phyloP scores from a whole-genome alignment of 2,113 vertebrate genomes.

The Trematomus loennbergii region DNA sequence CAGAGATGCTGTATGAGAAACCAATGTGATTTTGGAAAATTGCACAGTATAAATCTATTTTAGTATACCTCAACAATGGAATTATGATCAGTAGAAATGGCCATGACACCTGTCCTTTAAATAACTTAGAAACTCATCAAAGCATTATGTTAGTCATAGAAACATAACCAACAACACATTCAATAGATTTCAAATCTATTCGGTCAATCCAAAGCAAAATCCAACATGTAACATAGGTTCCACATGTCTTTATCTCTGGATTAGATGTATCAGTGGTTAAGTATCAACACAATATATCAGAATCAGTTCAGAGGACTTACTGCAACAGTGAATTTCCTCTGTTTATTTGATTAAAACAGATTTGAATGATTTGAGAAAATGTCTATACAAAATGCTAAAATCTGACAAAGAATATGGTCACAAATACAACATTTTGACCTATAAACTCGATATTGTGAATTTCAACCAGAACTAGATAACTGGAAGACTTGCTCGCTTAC shows the following conservation, averaged over 20 bases:
- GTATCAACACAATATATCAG: not conserved
- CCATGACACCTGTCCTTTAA: too few relatives aligned
- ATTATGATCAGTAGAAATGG: too few relatives aligned
- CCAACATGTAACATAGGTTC: too few relatives aligned
- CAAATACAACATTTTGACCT: not conserved
- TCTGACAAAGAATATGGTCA: not conserved
- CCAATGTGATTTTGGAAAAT: too few relatives aligned
- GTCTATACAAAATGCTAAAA: not conserved
- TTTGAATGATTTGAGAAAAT: not conserved
- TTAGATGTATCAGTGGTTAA: not conserved
- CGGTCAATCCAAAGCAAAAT: not conserved
- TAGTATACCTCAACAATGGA: too few relatives aligned
- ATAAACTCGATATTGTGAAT: not conserved
- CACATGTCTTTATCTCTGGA: too few relatives aligned
- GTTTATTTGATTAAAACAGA: not conserved
- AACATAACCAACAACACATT: not conserved
- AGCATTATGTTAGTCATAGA: not conserved
- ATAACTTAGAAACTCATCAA: conserved; percentile 17
- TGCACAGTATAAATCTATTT: too few relatives aligned
- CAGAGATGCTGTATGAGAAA: too few relatives aligned
- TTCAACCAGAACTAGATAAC: not conserved
- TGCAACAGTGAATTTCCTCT: not conserved
- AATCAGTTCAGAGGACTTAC: too few relatives aligned
- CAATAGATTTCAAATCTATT: not conserved
- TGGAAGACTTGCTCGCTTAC: not conserved